Percentiles rank a stretch among this genome's conserved stretches.
Conservation (phyloP, 2,113 vertebrate species). For the Glaucidium brasilianum region DNA sequence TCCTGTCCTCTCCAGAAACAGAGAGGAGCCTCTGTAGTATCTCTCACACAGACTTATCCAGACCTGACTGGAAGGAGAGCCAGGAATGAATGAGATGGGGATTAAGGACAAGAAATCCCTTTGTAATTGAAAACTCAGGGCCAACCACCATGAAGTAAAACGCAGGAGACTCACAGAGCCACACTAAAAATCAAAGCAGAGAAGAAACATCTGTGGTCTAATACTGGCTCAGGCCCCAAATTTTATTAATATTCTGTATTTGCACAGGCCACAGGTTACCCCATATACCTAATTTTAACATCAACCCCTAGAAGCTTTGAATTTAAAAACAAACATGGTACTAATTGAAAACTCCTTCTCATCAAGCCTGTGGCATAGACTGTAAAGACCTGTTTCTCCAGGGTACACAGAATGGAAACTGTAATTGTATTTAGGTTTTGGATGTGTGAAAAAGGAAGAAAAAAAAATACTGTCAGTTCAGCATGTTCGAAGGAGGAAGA, state of each 20-base stretch:
- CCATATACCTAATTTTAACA: background rate
- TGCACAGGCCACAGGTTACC: background rate
- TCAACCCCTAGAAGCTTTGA: background rate
- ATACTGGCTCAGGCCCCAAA: background rate
- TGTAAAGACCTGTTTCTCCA: background rate
- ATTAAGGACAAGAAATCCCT: slow-evolving; percentile 16
- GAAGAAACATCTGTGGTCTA: background rate
- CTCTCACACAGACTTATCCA: background rate
- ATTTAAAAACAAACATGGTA: background rate
- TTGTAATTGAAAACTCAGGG: slow-evolving; percentile 10
- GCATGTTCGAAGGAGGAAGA: background rate
- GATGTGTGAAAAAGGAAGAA: background rate
- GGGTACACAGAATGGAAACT: background rate
- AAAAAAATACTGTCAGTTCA: background rate
- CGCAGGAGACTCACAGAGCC: background rate
- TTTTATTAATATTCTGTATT: background rate
- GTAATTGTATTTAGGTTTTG: background rate
- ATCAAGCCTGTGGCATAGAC: background rate
- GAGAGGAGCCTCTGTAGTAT: background rate
- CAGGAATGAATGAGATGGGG: background rate
- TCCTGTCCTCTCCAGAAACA: background rate
- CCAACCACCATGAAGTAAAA: background rate
- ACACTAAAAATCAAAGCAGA: background rate
- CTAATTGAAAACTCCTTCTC: background rate
- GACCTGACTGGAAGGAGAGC: background rate